A percentile compares a stretch with the other conserved stretches of the same genome.
Conservation (phyloP, 2,113 vertebrate species). For the Odobenus rosmarus region DNA sequence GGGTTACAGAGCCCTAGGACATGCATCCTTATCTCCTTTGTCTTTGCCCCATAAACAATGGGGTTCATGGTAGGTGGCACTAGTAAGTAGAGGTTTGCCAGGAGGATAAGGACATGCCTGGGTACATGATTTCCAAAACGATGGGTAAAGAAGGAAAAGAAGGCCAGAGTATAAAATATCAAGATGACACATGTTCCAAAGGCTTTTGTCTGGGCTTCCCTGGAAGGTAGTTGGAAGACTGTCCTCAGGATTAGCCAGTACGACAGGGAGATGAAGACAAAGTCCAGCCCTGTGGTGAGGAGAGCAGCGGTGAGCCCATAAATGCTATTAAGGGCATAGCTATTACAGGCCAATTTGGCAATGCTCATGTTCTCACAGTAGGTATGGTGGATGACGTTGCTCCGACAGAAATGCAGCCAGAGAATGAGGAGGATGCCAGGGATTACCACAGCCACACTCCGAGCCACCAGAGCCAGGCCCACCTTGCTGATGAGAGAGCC, state of each 20-base stretch:
- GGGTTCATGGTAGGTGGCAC: conserved; percentile 76
- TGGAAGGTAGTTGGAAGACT: conserved; percentile 63
- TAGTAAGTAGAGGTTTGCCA: conserved; percentile 76
- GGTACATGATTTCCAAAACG: conserved; percentile 62
- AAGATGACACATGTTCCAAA: conserved; percentile 73
- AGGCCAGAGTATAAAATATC: conserved; percentile 72
- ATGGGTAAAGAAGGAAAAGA: conserved; percentile 78
- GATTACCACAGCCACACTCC: conserved; percentile 64
- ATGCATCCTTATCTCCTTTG: conserved; percentile 67
- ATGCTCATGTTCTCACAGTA: conserved; percentile 79
- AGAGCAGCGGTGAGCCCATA: conserved; percentile 70
- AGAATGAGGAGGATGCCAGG: conserved; percentile 67
- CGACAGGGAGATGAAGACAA: conserved; percentile 62
- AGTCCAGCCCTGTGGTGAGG: conserved; percentile 70
- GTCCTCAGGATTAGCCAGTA: conserved; percentile 72
- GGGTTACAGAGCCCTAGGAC: background rate
- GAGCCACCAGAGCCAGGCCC: conserved; percentile 29
- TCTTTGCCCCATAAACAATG: conserved; percentile 72
- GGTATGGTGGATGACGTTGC: conserved; percentile 56
- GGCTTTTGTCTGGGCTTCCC: conserved; percentile 48
- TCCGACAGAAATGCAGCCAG: conserved; percentile 52
- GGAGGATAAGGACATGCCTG: conserved; percentile 60
- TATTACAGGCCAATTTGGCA: conserved; percentile 70
- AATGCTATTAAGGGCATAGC: conserved; percentile 47
- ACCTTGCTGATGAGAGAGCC: conserved; percentile 64